Evolutionary conservation across 2,797 vertebrate genomes (phyloP).

Genomic region (Cuniculus paca): DNA sequence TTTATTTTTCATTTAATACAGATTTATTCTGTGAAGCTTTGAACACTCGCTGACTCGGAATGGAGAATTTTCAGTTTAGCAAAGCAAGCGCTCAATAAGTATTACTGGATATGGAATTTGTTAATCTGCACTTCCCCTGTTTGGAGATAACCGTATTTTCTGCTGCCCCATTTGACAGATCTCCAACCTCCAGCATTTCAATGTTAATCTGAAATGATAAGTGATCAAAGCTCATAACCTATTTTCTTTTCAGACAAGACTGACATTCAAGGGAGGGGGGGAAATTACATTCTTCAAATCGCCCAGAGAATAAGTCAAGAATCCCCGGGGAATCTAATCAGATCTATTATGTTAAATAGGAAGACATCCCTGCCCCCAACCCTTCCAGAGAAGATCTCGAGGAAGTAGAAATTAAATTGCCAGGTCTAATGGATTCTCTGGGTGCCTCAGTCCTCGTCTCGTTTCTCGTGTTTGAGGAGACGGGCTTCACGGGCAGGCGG

Average conservation of each 20-base stretch:
- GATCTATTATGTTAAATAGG: slow-evolving; percentile 74
- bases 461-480: slow-evolving; percentile 81
- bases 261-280: slow-evolving; percentile 15
- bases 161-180: slow-evolving; percentile 81
- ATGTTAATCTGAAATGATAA: slow-evolving; percentile 78
- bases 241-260: slow-evolving; percentile 74
- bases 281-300: slow-evolving; percentile 60
- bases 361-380: slow-evolving; percentile 57
- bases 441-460: slow-evolving; percentile 78
- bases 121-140: slow-evolving; percentile 76
- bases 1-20: slow-evolving; percentile 87
- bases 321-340: slow-evolving; percentile 74
- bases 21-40: slow-evolving; percentile 80
- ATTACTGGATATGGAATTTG: slow-evolving; percentile 82
- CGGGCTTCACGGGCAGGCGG: slow-evolving; percentile 74
- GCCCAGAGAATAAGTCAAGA: slow-evolving; percentile 63
- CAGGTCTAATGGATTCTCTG: slow-evolving; percentile 81
- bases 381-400: slow-evolving; percentile 74
- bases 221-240: slow-evolving; percentile 72
- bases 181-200: slow-evolving; percentile 74
- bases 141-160: slow-evolving; percentile 82
- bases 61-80: slow-evolving; percentile 77
- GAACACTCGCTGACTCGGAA: slow-evolving; percentile 78
- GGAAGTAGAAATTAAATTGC: slow-evolving; percentile 81
- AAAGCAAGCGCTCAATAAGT: slow-evolving; percentile 71